phyloP scores from a whole-genome alignment of 2,113 vertebrate genomes.

The Nannospalax galili region DNA sequence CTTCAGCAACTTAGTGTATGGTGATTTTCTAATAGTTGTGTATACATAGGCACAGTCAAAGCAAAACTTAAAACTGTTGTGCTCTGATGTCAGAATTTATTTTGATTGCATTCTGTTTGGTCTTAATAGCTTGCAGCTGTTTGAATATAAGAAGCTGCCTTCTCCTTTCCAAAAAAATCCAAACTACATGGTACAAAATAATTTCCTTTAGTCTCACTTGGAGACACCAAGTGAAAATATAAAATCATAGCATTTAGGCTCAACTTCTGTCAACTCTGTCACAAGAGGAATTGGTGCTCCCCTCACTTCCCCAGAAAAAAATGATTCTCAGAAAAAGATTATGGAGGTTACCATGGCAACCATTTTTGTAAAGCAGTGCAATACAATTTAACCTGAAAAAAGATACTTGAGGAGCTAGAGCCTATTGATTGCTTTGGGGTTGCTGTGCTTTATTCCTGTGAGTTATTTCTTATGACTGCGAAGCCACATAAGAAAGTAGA shows the following conservation, averaged over 20 bases:
- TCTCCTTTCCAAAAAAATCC: conserved; percentile 31
- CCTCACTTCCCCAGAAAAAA: background rate
- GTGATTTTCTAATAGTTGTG: conserved; percentile 52
- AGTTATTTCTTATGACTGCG: conserved; percentile 36
- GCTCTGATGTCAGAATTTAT: conserved; percentile 68
- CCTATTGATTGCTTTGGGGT: conserved; percentile 39
- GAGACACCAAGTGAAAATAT: conserved; percentile 45
- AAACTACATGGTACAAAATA: conserved; percentile 54
- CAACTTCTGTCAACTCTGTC: conserved; percentile 2
- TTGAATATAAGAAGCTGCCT: conserved; percentile 32
- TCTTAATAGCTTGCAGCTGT: conserved; percentile 72
- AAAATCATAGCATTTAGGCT: conserved; percentile 52
- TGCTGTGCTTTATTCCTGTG: conserved; percentile 42
- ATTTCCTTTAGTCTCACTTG: conserved; percentile 69
- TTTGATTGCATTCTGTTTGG: conserved; percentile 59
- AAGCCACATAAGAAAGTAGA: conserved; percentile 50
- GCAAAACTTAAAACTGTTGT: conserved; percentile 45
- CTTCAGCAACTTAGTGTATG: conserved; percentile 6
- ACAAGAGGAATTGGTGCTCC: background rate
- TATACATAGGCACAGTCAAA: conserved; percentile 45
- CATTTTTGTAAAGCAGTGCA: conserved; percentile 34
- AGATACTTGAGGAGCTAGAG: conserved; percentile 27
- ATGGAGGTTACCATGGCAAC: conserved; percentile 58
- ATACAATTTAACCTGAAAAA: conserved; percentile 56
- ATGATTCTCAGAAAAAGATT: conserved; percentile 42